Percentiles rank a stretch among this genome's conserved stretches.
These are phyloP conservation scores for Eupsilia transversa DNA, from an alignment of 2,888 invertebrate species.

Conservation along the genomic window DNA sequence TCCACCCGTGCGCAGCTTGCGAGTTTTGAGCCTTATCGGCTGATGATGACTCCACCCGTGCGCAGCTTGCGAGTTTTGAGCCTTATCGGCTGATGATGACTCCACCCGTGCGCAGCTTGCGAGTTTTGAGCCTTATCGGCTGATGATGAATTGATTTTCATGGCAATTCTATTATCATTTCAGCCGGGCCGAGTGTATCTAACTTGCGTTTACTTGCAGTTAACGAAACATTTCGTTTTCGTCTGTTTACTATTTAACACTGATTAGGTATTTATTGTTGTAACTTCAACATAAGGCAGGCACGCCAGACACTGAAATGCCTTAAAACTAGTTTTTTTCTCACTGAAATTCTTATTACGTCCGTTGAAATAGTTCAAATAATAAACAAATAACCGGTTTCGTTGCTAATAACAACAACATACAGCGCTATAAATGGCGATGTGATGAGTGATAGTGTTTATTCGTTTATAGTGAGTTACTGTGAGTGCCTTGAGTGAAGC, in stretches of 20 bases:
- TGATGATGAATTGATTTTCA: not conserved
- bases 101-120: no score
- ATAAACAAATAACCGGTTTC: conserved; percentile 41
- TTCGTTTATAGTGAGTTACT: not conserved
- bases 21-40: not conserved
- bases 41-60: not conserved
- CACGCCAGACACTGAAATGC: conserved; percentile 12
- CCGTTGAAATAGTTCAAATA: conserved; percentile 24
- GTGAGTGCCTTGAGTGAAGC: conserved; percentile 5
- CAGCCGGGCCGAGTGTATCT: no score
- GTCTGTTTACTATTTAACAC: conserved; percentile 5
- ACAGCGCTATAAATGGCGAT: conserved; percentile 1
- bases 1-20: no score
- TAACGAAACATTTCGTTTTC: not conserved
- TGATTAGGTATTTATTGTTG: not conserved
- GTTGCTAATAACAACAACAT: conserved; percentile 44
- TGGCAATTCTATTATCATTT: not conserved
- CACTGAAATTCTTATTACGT: conserved; percentile 25
- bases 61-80: no score
- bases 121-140: not conserved
- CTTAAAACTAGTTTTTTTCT: not conserved
- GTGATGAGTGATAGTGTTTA: not conserved
- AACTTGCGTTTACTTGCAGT: not conserved
- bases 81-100: not conserved
- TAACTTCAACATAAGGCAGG: not conserved